Evolutionary conservation across 1,140 invertebrate species (phyloP).

Genomic region (Drosophila baimaii): DNA sequence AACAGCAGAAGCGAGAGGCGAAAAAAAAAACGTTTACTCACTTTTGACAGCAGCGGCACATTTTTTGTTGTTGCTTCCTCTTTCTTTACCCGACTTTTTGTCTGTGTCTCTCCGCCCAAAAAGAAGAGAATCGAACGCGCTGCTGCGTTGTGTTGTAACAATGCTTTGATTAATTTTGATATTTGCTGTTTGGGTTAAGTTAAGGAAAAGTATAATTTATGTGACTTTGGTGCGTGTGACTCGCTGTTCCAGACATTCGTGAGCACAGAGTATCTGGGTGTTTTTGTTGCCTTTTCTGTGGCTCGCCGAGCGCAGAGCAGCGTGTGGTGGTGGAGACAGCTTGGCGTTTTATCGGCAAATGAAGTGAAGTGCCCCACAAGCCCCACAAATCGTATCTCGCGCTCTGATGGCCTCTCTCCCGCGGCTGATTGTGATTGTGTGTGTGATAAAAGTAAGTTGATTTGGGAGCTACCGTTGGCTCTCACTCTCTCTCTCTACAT

Average conservation of each 20-base stretch:
- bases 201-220: constrained; percentile 60
- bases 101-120: constrained; percentile 19
- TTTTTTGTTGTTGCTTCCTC: constrained; percentile 58
- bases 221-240: constrained; percentile 57
- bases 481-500: not conserved
- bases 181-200: constrained; percentile 58
- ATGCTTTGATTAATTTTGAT: constrained; percentile 52
- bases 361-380: constrained; percentile 69
- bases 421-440: constrained; percentile 23
- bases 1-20: constrained; percentile 16
- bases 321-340: constrained; percentile 48
- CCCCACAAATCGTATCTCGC: constrained; percentile 58
- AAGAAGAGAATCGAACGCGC: constrained; percentile 33
- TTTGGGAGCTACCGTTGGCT: constrained; percentile 24
- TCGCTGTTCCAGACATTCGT: constrained; percentile 52
- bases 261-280: constrained; percentile 31
- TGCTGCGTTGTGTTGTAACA: constrained; percentile 39
- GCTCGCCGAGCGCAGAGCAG: constrained; percentile 41
- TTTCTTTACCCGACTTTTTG: constrained; percentile 33
- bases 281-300: constrained; percentile 36
- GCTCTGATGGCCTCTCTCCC: constrained; percentile 34
- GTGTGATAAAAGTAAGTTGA: constrained; percentile 40
- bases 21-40: constrained; percentile 58
- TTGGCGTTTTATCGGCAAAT: constrained; percentile 79
- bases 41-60: constrained; percentile 84